These are phyloP conservation scores for Nilaparvata lugens DNA, from an alignment of 1,140 invertebrate genomes.

Conservation along the genomic window DNA sequence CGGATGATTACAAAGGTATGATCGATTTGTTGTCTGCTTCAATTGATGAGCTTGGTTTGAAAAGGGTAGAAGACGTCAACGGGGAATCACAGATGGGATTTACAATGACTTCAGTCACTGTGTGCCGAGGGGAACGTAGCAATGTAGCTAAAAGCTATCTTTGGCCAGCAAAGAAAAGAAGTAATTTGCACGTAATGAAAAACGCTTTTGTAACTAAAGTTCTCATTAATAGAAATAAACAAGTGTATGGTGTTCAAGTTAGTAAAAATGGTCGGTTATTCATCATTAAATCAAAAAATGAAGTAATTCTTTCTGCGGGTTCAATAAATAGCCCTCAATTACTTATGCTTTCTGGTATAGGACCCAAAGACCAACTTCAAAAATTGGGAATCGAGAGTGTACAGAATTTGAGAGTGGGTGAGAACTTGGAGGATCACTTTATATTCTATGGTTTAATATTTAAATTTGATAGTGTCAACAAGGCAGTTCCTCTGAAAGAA, in stretches of 20 bases:
- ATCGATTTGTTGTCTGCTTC: background rate
- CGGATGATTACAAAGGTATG: background rate
- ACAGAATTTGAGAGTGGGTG: constrained; percentile 27
- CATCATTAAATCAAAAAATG: constrained; percentile 30
- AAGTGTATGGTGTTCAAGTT: constrained; percentile 64
- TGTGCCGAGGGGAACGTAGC: constrained; percentile 54
- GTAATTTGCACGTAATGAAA: constrained; percentile 43
- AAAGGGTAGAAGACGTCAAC: constrained; percentile 4
- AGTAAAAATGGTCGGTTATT: constrained; percentile 39
- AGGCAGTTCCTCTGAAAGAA: background rate
- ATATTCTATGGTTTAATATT: background rate
- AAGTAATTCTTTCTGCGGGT: constrained; percentile 35
- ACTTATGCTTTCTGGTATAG: constrained; percentile 42
- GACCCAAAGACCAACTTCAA: constrained; percentile 36
- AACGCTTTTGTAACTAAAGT: constrained; percentile 41
- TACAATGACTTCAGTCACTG: constrained; percentile 34
- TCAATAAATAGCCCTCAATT: constrained; percentile 35
- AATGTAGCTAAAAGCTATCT: constrained; percentile 52
- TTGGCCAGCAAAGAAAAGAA: constrained; percentile 27
- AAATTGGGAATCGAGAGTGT: constrained; percentile 25
- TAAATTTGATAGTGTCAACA: background rate
- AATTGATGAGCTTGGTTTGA: constrained; percentile 4
- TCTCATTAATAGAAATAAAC: constrained; percentile 40
- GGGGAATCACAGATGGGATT: constrained; percentile 1
- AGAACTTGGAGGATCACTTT: constrained; percentile 42